Base-by-base conservation (phyloP, 1,140 invertebrate species). In the Conus ventricosus region DNA sequence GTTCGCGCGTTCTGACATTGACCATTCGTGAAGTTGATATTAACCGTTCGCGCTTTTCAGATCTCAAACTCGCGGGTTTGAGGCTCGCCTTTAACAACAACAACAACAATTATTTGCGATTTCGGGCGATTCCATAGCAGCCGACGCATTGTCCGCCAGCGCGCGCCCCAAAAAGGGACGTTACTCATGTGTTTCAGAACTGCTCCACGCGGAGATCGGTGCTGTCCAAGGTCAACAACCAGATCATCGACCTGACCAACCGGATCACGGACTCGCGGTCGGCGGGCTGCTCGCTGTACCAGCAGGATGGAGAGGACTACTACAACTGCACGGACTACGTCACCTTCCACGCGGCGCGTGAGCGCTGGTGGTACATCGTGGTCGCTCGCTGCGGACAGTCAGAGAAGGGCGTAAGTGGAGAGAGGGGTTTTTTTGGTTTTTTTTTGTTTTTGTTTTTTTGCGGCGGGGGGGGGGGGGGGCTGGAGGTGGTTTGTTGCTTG, bases 351-450 rank as follows among this genome's bases (percentile, higher is more conserved):
- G 63, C 87, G 53, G 25, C 87, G 6, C 78, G 87, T 7, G 81
- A 71, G 71, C 53, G 83, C 17, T 88, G 81, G 83, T 85, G 87
- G 87, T 84, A 84, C 63, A 84, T 84, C n/a, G 54, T 63, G 20
- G 10, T 84, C 6, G 81, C 67, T n/a, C 57, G 81, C 27, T 87
- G 67, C 67, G 75, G 71, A 23, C 51, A 17, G 6, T 82, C 63
- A 1, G 71, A 60, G 10, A 51, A 53, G 20, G 60, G 81, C 57
- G 81, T 88, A 67, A 67, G 80, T 20, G 20, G 20, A n/a, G 67
- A 60, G 57, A 39, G 39, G 39, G 39, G n/a, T 53, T 39, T 11
- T 23, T 75, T 4, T 57, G 13, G 11, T 4, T 76, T 76, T 76
- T 23, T 76, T 25, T 76, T 15, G 3, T 25, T 10, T 20, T 76